Evolutionary conservation across 2,888 invertebrate genomes (phyloP).

Genomic region (Camponotus fellah): DNA sequence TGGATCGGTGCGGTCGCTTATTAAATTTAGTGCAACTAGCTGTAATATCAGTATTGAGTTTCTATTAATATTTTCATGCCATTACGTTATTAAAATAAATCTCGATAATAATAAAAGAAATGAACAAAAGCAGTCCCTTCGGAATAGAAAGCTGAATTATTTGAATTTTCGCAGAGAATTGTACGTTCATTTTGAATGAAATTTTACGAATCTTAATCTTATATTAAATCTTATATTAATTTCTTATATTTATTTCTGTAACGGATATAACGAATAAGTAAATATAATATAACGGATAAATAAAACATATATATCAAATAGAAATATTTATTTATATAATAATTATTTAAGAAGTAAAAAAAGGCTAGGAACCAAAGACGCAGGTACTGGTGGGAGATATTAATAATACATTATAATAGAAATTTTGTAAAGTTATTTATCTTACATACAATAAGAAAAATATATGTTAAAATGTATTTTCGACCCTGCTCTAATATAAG

Average conservation of each 20-base stretch:
- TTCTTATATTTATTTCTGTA: neutral
- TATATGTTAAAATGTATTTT: too few relatives aligned
- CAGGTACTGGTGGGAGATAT: too few relatives aligned
- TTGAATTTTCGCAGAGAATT: neutral
- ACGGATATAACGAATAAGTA: too few relatives aligned
- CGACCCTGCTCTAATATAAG: too few relatives aligned
- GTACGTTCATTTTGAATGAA: neutral
- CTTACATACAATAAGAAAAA: too few relatives aligned
- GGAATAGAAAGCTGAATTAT: neutral
- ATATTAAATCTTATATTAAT: neutral
- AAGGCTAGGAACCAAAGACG: too few relatives aligned
- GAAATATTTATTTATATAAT: neutral
- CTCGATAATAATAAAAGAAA: neutral
- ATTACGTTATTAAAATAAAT: neutral
- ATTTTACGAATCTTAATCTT: neutral
- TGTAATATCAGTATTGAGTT: neutral
- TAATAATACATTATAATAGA: too few relatives aligned
- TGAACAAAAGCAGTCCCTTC: neutral
- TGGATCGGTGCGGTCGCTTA: neutral
- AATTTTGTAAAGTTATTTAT: too few relatives aligned
- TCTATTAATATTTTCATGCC: neutral
- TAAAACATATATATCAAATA: neutral
- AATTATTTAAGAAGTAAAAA: too few relatives aligned
- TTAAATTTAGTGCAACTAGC: constrained; percentile 44
- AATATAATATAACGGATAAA: too few relatives aligned